Base-by-base conservation (phyloP, 2,888 invertebrate genomes). In the Rugalucina vietnamica region DNA sequence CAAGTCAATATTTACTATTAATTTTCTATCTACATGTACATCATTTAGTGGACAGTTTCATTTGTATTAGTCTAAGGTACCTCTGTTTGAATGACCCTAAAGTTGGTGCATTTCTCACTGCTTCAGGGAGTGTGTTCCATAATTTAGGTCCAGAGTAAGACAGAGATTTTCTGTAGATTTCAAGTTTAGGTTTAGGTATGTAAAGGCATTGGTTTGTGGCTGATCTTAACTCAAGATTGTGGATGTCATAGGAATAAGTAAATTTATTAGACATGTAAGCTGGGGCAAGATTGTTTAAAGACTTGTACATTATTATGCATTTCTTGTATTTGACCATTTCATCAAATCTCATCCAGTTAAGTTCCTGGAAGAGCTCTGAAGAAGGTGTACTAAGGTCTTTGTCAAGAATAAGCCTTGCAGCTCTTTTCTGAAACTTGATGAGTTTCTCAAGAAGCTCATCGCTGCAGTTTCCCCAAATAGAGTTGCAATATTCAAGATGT, bases 281-380 rank as follows among this genome's bases (percentile, higher is more conserved):
- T 76, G 76, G 76, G 43, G 29, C 60, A 27, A 24, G 37, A 36
- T 69, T 43, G 39, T 76, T 69, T 43, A 69, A 3, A 36, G 69
- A 65, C 43, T 76, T 76, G n/a, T 76, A 76, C 21, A 76, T 49
- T 34, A 43, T n/a, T 8, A 69, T 69, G 21, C 65, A 60, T 29
- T 78, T 78, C 70, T 54, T 78, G 65, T 50, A 78, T 27, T 36
- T 54, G 27, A 78, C 70, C 50, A 65, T 76, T 18, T 76, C 69
- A 32, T 69, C 37, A 43, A 76, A 76, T 69, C 39, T 76, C 69
- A 69, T 65, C 76, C 76, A 76, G 3, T 37, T 60, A 37, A 76
- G 39, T 60, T 43, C 29, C 1, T 65, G 5, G 29, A 77, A 77
- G n/a, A 76, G 14, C 14, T 74, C 74, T 43, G 21, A 4, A 21